Conservation (phyloP, 2,888 invertebrate genomes). For the Erebia palarica region DNA sequence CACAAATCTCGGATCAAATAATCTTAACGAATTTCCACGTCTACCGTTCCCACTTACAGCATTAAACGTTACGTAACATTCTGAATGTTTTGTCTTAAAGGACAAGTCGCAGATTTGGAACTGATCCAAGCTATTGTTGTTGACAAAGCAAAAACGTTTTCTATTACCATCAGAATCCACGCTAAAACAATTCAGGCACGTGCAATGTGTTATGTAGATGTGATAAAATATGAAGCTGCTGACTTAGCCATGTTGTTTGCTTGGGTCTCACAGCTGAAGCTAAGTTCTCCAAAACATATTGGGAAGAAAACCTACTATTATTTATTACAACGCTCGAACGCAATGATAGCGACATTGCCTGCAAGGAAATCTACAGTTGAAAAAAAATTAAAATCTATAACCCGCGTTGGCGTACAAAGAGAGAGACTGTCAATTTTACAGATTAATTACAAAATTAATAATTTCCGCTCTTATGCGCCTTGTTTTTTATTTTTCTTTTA, state of each 20-base stretch:
- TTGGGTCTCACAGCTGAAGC: background rate
- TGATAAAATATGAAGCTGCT: conserved; percentile 9
- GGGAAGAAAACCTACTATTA: background rate
- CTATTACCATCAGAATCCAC: conserved; percentile 38
- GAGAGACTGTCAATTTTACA: too few relatives aligned
- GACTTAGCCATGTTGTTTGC: background rate
- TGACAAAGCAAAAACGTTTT: conserved; percentile 36
- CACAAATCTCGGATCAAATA: conserved; percentile 8
- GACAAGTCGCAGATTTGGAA: conserved; percentile 38
- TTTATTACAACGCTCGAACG: too few relatives aligned
- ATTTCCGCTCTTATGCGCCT: too few relatives aligned
- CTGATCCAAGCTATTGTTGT: conserved; percentile 38
- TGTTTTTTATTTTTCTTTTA: background rate
- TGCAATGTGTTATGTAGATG: conserved; percentile 26
- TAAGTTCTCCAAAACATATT: background rate
- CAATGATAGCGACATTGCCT: too few relatives aligned
- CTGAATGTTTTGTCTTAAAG: conserved; percentile 34
- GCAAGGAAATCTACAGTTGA: too few relatives aligned
- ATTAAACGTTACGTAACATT: conserved; percentile 26
- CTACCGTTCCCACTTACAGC: conserved; percentile 14
- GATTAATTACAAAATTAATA: background rate
- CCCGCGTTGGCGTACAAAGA: too few relatives aligned
- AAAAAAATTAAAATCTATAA: too few relatives aligned
- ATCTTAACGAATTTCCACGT: conserved; percentile 6
- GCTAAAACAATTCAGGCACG: conserved; percentile 34